Conservation (phyloP, 2,797 vertebrate genomes). For the Sphenopsis melanotis region DNA sequence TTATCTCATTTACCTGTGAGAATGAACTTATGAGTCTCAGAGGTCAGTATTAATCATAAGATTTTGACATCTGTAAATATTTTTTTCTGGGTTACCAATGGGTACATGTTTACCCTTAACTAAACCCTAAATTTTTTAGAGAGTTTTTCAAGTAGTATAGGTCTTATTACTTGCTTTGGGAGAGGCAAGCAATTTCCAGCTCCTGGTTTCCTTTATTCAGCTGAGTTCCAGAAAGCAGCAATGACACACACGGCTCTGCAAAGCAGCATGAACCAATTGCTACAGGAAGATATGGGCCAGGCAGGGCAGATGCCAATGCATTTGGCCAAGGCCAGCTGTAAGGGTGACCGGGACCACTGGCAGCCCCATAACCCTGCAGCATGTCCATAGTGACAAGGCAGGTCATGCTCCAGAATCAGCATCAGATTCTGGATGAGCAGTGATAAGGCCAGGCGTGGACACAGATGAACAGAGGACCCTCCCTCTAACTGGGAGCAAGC, state of each 20-base stretch:
- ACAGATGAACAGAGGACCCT: rapidly evolving
- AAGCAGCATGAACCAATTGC: neutral
- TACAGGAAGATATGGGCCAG: too few species aligned
- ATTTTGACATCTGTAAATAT: neutral
- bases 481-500: neutral
- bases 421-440: neutral
- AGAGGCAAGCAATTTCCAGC: neutral
- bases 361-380: rapidly evolving
- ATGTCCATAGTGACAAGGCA: rapidly evolving
- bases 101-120: neutral
- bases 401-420: neutral
- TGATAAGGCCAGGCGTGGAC: neutral
- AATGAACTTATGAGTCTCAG: neutral
- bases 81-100: neutral
- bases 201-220: neutral
- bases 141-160: neutral
- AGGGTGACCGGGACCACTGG: neutral
- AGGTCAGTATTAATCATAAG: neutral
- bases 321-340: neutral
- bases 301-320: neutral
- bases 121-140: neutral
- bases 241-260: rapidly evolving
- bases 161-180: neutral
- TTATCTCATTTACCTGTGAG: neutral
- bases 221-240: neutral